phyloP scores from a whole-genome alignment of 2,113 vertebrate genomes.

The Tupaia tana region DNA sequence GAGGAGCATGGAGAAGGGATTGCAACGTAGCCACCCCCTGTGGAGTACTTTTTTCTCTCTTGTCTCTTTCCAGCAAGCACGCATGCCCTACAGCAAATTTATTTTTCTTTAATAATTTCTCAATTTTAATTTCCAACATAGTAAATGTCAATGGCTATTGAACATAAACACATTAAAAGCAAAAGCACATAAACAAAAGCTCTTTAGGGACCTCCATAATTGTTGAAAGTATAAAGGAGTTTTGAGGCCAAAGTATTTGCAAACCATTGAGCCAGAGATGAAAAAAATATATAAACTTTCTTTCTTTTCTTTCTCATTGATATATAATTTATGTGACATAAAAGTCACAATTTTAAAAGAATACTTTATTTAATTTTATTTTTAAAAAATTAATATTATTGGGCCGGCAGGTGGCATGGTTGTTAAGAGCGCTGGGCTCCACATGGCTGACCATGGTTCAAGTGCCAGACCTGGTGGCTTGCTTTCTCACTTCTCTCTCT shows the following conservation, averaged over 20 bases:
- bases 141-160: background rate
- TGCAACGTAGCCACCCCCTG: too few relatives aligned
- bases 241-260: background rate
- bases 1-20: too few relatives aligned
- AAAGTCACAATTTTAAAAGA: background rate
- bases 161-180: background rate
- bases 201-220: background rate
- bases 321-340: background rate
- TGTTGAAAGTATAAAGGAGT: background rate
- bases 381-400: too few relatives aligned
- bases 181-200: constrained; percentile 6
- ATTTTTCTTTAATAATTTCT: background rate
- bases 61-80: too few relatives aligned
- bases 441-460: too few relatives aligned
- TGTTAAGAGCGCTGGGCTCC: too few relatives aligned
- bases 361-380: too few relatives aligned
- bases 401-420: too few relatives aligned
- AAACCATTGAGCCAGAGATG: background rate
- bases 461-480: too few relatives aligned
- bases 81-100: too few relatives aligned
- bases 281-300: background rate
- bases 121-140: background rate
- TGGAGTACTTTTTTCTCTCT: too few relatives aligned
- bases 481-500: too few relatives aligned
- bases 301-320: background rate